Evolutionary conservation across 2,113 vertebrate genomes (phyloP), one percentile per base, ranked within the genome.

Genomic region (Raja brachyura): DNA sequence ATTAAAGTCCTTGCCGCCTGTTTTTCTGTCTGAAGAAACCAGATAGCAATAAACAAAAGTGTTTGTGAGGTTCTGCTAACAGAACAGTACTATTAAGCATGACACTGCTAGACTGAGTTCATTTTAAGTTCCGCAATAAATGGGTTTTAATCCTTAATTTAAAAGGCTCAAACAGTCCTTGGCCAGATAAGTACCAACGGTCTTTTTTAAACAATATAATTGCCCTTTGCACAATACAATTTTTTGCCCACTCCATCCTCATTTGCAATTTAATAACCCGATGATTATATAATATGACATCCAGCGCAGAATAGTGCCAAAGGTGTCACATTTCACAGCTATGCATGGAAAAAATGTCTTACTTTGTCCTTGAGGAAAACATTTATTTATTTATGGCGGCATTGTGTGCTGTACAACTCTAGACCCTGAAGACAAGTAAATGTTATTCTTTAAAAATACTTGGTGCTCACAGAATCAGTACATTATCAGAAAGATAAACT

Each of bases 71-170:
- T 63, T 14, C 56, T 86, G 56, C 83, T 88, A 54, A 31, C 90
- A 92, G 39, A 48, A 92, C n/a, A 48, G n/a, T 92, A 73, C 90
- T 28, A 13, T 92, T 92, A 28, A 92, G 39, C 33, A 74, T 92
- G 68, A 73, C 39, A 92, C 68, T 74, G 68, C 63, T 68, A 73
- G 66, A 92, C 68, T 92, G 66, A 73, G 33, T 5, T 54, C 54
- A 39, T 68, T 92, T 92, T 92, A 73, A 25, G 54, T 48, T 73
- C 48, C 73, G 68, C 68, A 39, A 92, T 92, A 92, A 92, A 92
- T 4, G 3, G 31, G 20, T 28, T 92, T 73, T 92, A 92, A 25
- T 33, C 31, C 33, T 73, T 48, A 48, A 66, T 92, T 92, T 92
- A 92, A 92, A 92, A 73, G 90, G 22, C 33, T 28, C 10, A 22